phyloP scores from a whole-genome alignment of 2,888 invertebrate genomes.

The Leucophenga montana region DNA sequence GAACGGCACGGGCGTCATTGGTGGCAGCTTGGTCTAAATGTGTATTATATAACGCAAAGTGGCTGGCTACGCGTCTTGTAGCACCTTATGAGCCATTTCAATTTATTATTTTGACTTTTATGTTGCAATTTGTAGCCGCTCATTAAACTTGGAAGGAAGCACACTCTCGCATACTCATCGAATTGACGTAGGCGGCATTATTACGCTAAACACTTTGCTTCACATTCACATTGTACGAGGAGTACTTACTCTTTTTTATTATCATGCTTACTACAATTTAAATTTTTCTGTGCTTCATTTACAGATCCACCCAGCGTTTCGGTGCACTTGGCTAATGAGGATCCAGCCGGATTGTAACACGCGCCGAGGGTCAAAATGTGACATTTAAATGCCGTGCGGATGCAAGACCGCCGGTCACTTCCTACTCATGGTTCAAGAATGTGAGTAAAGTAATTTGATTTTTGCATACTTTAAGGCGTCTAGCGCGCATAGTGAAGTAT shows the following conservation, averaged over 20 bases:
- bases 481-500: conserved; percentile 1
- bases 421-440: conserved; percentile 86
- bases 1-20: conserved; percentile 4
- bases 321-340: conserved; percentile 79
- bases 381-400: conserved; percentile 85
- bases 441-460: conserved; percentile 75
- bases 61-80: conserved; percentile 24
- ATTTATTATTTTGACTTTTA: conserved; percentile 69
- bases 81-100: conserved; percentile 65
- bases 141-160: conserved; percentile 57
- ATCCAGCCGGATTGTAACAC: conserved; percentile 76
- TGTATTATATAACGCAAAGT: conserved; percentile 48
- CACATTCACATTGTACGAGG: neutral
- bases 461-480: conserved; percentile 17
- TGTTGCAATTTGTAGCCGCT: conserved; percentile 64
- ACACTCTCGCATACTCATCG: neutral
- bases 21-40: conserved; percentile 60
- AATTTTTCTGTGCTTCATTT: conserved; percentile 44
- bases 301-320: conserved; percentile 87
- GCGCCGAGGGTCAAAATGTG: conserved; percentile 83
- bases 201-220: conserved; percentile 26
- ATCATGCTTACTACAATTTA: conserved; percentile 18
- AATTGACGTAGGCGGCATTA: neutral
- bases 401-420: conserved; percentile 83
- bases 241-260: conserved; percentile 23